Evolutionary conservation across 2,797 vertebrate species (phyloP).

Genomic region (Thunnus albacares): DNA sequence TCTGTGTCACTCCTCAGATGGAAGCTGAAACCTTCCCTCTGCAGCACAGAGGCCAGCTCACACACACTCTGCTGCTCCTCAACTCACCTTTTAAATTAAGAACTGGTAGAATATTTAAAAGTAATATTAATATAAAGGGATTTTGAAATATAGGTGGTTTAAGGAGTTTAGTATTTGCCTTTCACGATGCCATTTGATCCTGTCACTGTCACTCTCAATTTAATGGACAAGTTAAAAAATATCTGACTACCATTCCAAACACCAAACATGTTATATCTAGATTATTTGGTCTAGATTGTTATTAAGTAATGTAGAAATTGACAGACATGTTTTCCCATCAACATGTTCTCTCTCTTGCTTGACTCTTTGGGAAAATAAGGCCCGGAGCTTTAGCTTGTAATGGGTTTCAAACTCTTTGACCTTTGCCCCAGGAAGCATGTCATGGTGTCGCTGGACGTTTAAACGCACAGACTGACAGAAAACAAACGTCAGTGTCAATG

Average conservation of each 20-base stretch:
- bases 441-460: slow-evolving; percentile 69
- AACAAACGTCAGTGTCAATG: slow-evolving; percentile 74
- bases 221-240: neutral
- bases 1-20: slow-evolving; percentile 59
- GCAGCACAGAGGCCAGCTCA: slow-evolving; percentile 58
- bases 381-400: slow-evolving; percentile 60
- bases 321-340: slow-evolving; percentile 25
- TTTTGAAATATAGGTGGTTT: neutral
- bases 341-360: neutral
- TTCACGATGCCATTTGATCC: too few species aligned
- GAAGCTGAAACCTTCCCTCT: slow-evolving; percentile 68
- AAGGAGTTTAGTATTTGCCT: neutral
- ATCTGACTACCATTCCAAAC: too few species aligned
- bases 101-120: neutral
- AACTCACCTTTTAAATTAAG: neutral
- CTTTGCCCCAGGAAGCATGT: slow-evolving; percentile 74
- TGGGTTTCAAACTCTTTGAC: slow-evolving; percentile 72
- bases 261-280: too few species aligned
- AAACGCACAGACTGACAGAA: slow-evolving; percentile 75
- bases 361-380: slow-evolving; percentile 33
- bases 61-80: slow-evolving; percentile 16
- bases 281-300: neutral
- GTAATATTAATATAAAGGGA: neutral
- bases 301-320: neutral
- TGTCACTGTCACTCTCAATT: neutral